Evolutionary conservation across 2,888 invertebrate species (phyloP), one percentile per base, ranked within the genome.

Genomic region (Malthinus flaveolus): DNA sequence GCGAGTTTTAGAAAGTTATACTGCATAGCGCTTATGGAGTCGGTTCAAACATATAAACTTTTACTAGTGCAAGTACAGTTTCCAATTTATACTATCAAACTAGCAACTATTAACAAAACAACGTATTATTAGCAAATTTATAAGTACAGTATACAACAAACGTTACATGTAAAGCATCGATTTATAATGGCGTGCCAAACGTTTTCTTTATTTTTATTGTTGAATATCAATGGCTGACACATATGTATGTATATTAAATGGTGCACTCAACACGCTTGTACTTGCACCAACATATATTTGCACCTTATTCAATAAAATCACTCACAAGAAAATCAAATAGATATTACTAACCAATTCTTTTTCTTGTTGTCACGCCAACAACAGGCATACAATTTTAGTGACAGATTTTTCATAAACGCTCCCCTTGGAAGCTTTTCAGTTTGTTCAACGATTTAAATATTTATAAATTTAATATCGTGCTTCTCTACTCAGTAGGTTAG

Each of bases 301-400:
- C 62, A 63, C 52, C 59, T 57, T 57, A 62, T 62, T 47, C 52
- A 50, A 57, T 55, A 56, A 67, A 63, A 62, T 66, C 62, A 59
- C 59, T 62, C 62, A 36, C 53, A 54, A 53, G 57, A 57, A 63
- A 64, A 65, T 66, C 62, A 66, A 67, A 67, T 62, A 65, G 65
- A 65, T 63, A 59, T 66, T 63, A 63, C 63, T 32, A 35, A 48
- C 32, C 36, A 35, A 36, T 48, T 53, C 37, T 49, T 49, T 58
- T 32, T 39, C 13, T 53, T 32, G 34, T 49, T 37, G 49, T 46
- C 34, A 49, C 50, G 8, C 48, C 33, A 32, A 32, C 12, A 47
- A 15, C 46, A 12, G 36, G 50, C 44, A 53, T 56, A 49, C 39
- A 60, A 37, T 60, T 31, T 46, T 48, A 23, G 49, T 56, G 47